Conservation (phyloP, 2,888 invertebrate genomes). For the Plemyria rubiginata region DNA sequence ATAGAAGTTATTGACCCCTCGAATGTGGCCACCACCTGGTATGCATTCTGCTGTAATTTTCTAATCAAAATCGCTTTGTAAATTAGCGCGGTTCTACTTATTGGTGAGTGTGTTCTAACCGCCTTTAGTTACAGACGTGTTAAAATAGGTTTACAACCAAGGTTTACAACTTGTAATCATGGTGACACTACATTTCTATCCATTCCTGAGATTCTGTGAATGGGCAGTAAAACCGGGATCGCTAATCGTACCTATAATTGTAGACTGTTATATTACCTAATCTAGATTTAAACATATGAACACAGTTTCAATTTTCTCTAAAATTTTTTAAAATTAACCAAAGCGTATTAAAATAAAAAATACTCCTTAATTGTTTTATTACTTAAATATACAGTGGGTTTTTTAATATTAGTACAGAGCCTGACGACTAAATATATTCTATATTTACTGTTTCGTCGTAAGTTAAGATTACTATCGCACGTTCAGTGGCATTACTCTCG, state of each 20-base stretch:
- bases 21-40: neutral
- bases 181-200: neutral
- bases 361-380: no score
- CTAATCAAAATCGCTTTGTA: neutral
- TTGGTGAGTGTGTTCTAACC: neutral
- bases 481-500: neutral
- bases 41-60: neutral
- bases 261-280: conserved; percentile 1
- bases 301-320: neutral
- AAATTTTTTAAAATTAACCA: no score
- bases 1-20: neutral
- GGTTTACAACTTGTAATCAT: conserved; percentile 18
- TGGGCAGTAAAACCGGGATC: conserved; percentile 10
- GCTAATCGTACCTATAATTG: conserved; percentile 5
- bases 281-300: neutral
- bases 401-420: neutral
- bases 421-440: neutral
- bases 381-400: neutral
- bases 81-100: neutral
- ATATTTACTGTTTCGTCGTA: neutral
- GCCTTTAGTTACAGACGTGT: conserved; percentile 1
- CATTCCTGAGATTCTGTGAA: conserved; percentile 6
- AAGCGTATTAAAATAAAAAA: no score
- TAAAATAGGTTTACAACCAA: conserved; percentile 13
- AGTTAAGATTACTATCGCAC: neutral